Evolutionary conservation across 2,797 vertebrate species (phyloP).

Genomic region (Chelonia mydas): DNA sequence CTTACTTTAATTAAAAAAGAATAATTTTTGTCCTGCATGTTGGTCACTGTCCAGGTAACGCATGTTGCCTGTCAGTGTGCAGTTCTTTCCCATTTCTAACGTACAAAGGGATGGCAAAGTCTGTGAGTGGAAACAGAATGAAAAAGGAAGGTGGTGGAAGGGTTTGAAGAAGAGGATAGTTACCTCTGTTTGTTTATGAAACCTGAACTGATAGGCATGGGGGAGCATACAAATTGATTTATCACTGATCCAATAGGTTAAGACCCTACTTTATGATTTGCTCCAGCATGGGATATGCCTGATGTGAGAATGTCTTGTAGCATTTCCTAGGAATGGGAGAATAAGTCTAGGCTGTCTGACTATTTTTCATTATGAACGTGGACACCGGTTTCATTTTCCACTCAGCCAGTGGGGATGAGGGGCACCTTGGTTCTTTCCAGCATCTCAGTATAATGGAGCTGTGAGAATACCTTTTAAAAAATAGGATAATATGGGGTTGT

Average conservation of each 20-base stretch:
- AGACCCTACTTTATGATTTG: neutral
- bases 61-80: neutral
- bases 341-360: neutral
- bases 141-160: neutral
- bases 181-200: slow-evolving; percentile 1
- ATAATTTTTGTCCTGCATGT: neutral
- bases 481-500: neutral
- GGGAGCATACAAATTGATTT: neutral
- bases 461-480: neutral
- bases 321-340: neutral
- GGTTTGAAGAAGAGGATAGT: neutral
- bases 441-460: neutral
- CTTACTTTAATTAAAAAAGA: neutral
- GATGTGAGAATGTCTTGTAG: accelerated
- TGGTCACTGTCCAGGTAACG: neutral
- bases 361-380: neutral
- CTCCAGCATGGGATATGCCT: neutral
- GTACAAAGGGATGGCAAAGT: neutral
- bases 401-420: neutral
- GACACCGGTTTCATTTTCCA: neutral
- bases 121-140: neutral
- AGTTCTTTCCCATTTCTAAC: neutral
- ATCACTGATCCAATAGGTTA: neutral
- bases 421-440: neutral
- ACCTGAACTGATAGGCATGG: neutral